These are phyloP conservation scores for Zoanthus sansibaricus DNA, from an alignment of 92 coral and sea anemone genomes.

Conservation along the genomic window DNA sequence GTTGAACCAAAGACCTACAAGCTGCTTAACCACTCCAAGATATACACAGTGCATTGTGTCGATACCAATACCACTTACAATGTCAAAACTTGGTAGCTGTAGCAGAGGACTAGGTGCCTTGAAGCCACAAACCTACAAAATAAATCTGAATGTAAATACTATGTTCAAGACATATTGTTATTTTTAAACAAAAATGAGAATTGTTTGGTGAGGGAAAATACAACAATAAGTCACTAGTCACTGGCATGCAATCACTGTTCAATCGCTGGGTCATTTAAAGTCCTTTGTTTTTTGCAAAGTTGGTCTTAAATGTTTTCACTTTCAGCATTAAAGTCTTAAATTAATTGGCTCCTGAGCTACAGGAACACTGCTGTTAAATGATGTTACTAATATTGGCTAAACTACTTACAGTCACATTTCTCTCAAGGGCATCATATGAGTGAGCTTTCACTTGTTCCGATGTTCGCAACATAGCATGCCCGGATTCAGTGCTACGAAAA, in stretches of 20 bases:
- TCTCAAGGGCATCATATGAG: constrained; percentile 55
- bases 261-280: no score
- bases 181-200: background rate
- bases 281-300: no score
- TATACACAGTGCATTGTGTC: constrained; percentile 42
- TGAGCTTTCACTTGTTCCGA: constrained; percentile 35
- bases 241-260: no score
- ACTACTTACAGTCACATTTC: constrained; percentile 29
- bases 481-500: constrained; percentile 45
- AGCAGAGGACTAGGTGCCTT: constrained; percentile 8
- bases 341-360: no score
- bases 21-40: constrained; percentile 36
- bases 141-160: background rate
- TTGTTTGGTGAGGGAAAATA: background rate
- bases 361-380: background rate
- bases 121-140: constrained; percentile 31
- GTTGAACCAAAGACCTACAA: constrained; percentile 39
- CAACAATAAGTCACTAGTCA: no score
- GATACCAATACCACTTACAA: constrained; percentile 38
- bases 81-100: constrained; percentile 24
- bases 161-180: background rate
- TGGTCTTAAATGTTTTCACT: background rate
- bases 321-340: no score
- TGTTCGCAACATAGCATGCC: constrained; percentile 56
- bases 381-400: background rate